Evolutionary conservation across 2,888 invertebrate species (phyloP), one percentile per base, ranked within the genome.

Genomic region (Cephonodes hylas): DNA sequence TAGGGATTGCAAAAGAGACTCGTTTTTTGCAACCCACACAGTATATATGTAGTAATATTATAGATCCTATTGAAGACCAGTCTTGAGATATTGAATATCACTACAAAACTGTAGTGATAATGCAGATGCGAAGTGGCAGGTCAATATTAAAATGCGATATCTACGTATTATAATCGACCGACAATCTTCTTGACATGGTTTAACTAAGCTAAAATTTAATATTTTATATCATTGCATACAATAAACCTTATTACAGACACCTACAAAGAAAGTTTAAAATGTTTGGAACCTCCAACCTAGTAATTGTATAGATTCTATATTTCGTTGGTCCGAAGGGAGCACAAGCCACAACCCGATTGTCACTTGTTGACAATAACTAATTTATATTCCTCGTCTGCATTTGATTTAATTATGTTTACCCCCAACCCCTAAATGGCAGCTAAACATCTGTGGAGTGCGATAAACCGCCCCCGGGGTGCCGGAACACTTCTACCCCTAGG

Each of bases 371-470:
- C 68, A 69, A 70, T 67, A 67, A 60, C 68, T 71, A 74, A 74
- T 75, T 71, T 72, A 63, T 68, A 75, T 76, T 67, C 70, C 66
- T 63, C 66, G 68, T 68, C 67, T 66, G 70, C 72, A 64, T 71
- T 68, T 70, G 77, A 75, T 78, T 71, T 71, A 73, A 75, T 71
- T 69, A 59, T 75, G 75, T 75, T 74, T 75, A 70, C 67, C 64
- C 65, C 62, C 67, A 65, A 67, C 70, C 70, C 73, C 67, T 69
- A 65, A 65, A 64, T 65, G 53, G 48, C 62, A 63, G 64, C 66
- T 66, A 69, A 64, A 67, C 79, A 74, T 69, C 76, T 79, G 81
- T 64, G 73, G 73, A 66, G 70, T 60, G 76, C 70, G 81, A 81
- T 81, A 81, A 81, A 76, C 73, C 71, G 58, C 58, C 78, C 73